Conservation (phyloP, 2,888 invertebrate genomes). For the Pecten maximus region DNA sequence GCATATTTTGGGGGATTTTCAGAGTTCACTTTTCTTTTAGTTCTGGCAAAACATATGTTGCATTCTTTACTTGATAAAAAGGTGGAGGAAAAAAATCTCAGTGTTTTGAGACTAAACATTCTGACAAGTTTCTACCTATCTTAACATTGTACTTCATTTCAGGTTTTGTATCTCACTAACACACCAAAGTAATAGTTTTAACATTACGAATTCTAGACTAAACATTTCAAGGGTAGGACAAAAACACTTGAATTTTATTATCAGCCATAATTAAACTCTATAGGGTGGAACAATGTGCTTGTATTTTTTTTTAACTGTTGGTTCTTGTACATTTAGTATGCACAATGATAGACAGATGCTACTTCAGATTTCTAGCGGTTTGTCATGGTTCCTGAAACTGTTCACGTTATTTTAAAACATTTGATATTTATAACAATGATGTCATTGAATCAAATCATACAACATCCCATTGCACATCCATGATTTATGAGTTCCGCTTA, state of each 20-base stretch:
- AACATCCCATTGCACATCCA: too few species aligned
- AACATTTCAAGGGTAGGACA: neutral
- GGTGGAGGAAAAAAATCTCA: neutral
- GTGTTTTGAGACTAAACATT: neutral
- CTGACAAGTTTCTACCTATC: neutral
- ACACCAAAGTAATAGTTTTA: neutral
- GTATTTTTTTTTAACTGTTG: neutral
- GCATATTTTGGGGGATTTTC: neutral
- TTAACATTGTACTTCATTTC: neutral
- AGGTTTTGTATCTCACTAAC: neutral
- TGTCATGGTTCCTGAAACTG: neutral
- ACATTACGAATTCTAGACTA: neutral
- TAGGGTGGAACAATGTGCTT: neutral
- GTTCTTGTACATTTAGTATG: neutral
- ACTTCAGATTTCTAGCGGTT: neutral
- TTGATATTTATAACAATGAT: too few species aligned
- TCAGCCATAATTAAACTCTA: neutral
- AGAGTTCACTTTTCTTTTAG: neutral
- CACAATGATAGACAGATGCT: neutral
- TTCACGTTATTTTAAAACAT: neutral
- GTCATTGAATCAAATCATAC: too few species aligned
- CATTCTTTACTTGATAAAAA: neutral
- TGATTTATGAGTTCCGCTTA: too few species aligned
- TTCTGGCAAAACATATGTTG: neutral
- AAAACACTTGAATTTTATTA: slow-evolving; percentile 19